A percentile compares a stretch with the other conserved stretches of the same genome.
phyloP scores from a whole-genome alignment of 2,888 invertebrate genomes.

The Drosophila anceps region DNA sequence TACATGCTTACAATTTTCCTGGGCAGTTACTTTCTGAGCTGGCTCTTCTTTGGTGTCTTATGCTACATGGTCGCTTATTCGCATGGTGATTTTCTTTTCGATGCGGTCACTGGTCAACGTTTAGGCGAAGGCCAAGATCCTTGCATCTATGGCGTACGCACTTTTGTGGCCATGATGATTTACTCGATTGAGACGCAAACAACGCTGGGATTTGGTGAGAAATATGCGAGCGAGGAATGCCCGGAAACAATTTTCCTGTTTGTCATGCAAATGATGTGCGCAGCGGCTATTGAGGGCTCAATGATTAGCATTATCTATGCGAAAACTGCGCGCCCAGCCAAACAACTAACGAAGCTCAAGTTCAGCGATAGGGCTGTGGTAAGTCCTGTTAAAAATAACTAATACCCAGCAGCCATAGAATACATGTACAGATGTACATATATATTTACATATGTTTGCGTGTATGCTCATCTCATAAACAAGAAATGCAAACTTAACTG shows the following conservation, averaged over 20 bases:
- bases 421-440: too few relatives aligned
- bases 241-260: constrained; percentile 90
- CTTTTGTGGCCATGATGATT: constrained; percentile 89
- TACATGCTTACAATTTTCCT: constrained; percentile 95
- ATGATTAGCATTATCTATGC: constrained; percentile 90
- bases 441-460: too few relatives aligned
- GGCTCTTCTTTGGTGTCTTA: constrained; percentile 91
- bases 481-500: too few relatives aligned
- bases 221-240: constrained; percentile 93
- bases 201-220: constrained; percentile 93
- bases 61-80: constrained; percentile 92
- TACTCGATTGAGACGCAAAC: constrained; percentile 95
- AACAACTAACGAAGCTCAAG: constrained; percentile 91
- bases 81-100: constrained; percentile 91
- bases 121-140: constrained; percentile 85
- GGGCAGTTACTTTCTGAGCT: constrained; percentile 92
- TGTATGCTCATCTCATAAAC: too few relatives aligned
- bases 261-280: constrained; percentile 92
- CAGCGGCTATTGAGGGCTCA: constrained; percentile 87
- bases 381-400: constrained; percentile 63
- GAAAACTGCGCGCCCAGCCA: constrained; percentile 92
- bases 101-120: constrained; percentile 85
- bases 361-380: constrained; percentile 92
- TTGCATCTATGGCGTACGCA: constrained; percentile 88
- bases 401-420: too few relatives aligned